Percentiles rank a stretch among this genome's conserved stretches.
Conservation (phyloP, 1,140 invertebrate species). For the Epicauta chinensis region DNA sequence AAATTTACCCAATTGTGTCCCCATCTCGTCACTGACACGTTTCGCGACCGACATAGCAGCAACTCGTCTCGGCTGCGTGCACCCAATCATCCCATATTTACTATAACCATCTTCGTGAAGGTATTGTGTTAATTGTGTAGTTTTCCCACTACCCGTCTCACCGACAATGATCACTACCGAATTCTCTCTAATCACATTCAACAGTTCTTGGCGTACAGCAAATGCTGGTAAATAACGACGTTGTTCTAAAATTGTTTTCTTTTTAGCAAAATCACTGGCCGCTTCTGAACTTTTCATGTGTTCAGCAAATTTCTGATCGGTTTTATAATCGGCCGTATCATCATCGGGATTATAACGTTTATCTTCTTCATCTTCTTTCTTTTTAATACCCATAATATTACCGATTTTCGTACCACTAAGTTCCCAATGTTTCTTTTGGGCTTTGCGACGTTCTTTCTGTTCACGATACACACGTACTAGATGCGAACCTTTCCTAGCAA, state of each 20-base stretch:
- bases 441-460: conserved; percentile 91
- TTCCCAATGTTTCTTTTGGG: conserved; percentile 99
- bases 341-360: conserved; percentile 51
- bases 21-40: conserved; percentile 97
- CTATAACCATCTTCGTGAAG: conserved; percentile 97
- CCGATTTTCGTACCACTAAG: conserved; percentile 93
- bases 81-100: conserved; percentile 89
- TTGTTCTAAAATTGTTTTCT: conserved; percentile 82
- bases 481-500: conserved; percentile 91
- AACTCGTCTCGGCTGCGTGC: conserved; percentile 89
- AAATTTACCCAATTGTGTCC: conserved; percentile 66
- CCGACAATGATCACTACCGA: conserved; percentile 94
- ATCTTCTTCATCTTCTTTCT: conserved; percentile 72
- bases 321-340: conserved; percentile 68
- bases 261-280: conserved; percentile 83
- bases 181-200: conserved; percentile 93
- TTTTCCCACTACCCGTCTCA: conserved; percentile 98
- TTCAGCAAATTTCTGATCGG: conserved; percentile 93
- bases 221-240: conserved; percentile 92
- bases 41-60: conserved; percentile 99
- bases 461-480: conserved; percentile 87
- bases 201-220: conserved; percentile 86
- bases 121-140: conserved; percentile 98
- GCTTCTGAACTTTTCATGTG: conserved; percentile 77
- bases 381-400: conserved; percentile 93